Base-by-base conservation (phyloP, 2,888 invertebrate genomes). In the Catocala sponsa region DNA sequence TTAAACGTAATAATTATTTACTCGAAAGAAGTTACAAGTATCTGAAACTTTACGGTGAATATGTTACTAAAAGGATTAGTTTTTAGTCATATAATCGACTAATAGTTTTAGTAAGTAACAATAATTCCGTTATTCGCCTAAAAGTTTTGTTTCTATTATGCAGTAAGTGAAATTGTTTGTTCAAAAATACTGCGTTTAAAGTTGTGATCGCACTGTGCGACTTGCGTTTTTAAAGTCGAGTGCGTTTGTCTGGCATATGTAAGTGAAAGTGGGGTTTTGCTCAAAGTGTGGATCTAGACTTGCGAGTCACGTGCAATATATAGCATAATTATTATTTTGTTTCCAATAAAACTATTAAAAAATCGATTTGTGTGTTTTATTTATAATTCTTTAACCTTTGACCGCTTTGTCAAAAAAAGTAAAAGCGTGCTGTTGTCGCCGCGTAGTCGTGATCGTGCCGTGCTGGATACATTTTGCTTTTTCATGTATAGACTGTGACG, bases 281-380 rank as follows among this genome's bases (percentile, higher is more conserved):
- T 93, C 92, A 92, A 91, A 82, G 84, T 78, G 85, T 87, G 83
- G 73, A 84, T 86, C 82, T 80, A 80, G 86, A 86, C 84, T 78
- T 83, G 80, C 76, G 84, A 88, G 93, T 92, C 92, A 86, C 91
- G 94, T 94, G 94, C 94, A 94, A 94, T 94, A 94, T 91, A 88
- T 93, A 94, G 92, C 91, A 88, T 94, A 92, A 93, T 92, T 92
- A 93, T 94, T 94, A 92, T 93, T 94, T 94, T 92, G 94, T 94
- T 94, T 94, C 92, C 90, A 93, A 94, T 93, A 94, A 94, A 94
- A 92, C 82, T 85, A 82, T 83, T 84, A 92, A 63, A 92, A 63
- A 92, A 90, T 85, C 83, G 70, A 74, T 48, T 12, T 15, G 12
- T 58, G 52, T 57, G 63, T 74, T 75, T 84, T 76, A 76, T 78